A percentile compares a stretch with the other conserved stretches of the same genome.
Evolutionary conservation across 2,888 invertebrate genomes (phyloP).

Genomic region (Nephrotoma appendiculata): DNA sequence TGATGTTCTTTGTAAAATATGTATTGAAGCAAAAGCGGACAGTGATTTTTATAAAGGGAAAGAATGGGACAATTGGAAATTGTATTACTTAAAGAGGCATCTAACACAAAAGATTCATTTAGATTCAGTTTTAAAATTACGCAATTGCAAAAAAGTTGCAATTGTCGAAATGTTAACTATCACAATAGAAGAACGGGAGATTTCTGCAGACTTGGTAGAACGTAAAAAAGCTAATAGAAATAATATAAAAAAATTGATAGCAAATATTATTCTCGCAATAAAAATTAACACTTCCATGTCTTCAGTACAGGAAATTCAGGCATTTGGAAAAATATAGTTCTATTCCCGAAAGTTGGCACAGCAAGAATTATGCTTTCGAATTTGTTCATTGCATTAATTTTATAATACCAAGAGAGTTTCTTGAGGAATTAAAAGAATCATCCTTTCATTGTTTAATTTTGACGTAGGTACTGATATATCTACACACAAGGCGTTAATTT

Average conservation of each 20-base stretch:
- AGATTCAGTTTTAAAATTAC: too few species aligned
- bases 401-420: constrained; percentile 1
- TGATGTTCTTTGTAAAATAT: too few species aligned
- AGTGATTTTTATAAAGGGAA: too few species aligned
- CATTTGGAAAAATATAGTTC: constrained; percentile 2
- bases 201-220: background rate
- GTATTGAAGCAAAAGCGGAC: too few species aligned
- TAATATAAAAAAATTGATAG: background rate
- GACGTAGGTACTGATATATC: constrained; percentile 3
- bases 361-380: constrained; percentile 3
- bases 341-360: constrained; percentile 1
- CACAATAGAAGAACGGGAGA: background rate
- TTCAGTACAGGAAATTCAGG: background rate
- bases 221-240: too few species aligned
- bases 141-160: too few species aligned
- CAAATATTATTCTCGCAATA: background rate
- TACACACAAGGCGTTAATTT: constrained; percentile 1
- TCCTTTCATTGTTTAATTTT: constrained; percentile 1
- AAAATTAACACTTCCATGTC: constrained; percentile 6
- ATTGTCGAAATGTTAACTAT: too few species aligned
- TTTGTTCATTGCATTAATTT: constrained; percentile 6
- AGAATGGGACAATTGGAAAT: too few species aligned
- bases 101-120: too few species aligned
- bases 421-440: constrained; percentile 1
- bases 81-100: too few species aligned